Percentiles rank a stretch among this genome's conserved stretches.
Evolutionary conservation across 2,888 invertebrate genomes (phyloP).

Genomic region (Macrosiphum euphorbiae): DNA sequence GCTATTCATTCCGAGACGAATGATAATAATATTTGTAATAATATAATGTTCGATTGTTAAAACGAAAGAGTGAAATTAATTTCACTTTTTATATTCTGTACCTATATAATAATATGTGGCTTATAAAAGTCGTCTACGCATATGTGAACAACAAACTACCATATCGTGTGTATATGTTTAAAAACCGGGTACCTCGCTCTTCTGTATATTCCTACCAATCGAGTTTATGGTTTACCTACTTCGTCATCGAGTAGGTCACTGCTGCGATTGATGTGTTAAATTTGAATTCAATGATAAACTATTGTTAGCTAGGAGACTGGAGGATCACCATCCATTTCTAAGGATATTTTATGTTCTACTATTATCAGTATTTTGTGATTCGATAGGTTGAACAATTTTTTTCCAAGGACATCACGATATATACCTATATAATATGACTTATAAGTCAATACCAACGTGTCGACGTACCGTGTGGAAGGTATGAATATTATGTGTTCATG

Average conservation of each 20-base stretch:
- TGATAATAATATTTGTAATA: not conserved
- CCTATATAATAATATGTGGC: not conserved
- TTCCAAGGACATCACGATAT: too few species aligned
- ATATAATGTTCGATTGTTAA: not conserved
- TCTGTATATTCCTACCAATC: not conserved
- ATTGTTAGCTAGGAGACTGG: too few species aligned
- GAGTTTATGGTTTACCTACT: not conserved
- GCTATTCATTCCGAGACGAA: slow-evolving; percentile 28
- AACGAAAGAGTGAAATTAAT: not conserved
- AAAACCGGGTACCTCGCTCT: not conserved
- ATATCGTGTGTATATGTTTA: not conserved
- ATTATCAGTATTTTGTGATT: too few species aligned
- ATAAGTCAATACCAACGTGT: too few species aligned
- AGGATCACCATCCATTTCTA: too few species aligned
- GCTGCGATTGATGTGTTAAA: not conserved
- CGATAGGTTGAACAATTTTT: too few species aligned
- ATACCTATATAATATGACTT: too few species aligned
- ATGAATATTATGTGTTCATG: not conserved
- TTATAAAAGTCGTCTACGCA: not conserved
- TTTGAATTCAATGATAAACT: not conserved
- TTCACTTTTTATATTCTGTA: not conserved
- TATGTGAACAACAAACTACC: not conserved
- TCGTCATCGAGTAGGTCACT: not conserved
- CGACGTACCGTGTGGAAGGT: not conserved
- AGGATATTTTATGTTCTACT: too few species aligned